Base-by-base conservation (phyloP, 2,888 invertebrate species). In the Orgyia antiqua region DNA sequence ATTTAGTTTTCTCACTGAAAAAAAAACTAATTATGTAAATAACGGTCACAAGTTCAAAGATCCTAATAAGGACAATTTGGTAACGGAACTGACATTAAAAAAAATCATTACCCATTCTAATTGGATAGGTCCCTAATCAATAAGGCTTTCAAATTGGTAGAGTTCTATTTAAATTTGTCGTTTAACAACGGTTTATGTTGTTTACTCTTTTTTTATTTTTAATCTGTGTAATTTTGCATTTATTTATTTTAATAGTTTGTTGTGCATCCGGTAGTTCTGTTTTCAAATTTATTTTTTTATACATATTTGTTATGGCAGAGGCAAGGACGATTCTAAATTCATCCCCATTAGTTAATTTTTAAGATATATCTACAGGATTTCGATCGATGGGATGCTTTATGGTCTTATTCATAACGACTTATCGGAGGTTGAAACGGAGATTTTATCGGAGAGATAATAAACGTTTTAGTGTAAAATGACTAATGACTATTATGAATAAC, bases 51-150 rank as follows among this genome's bases (percentile, higher is more conserved):
- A 25, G 26, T 36, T 25, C 23, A 38, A 46, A 36, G 13, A 25
- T 46, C 35, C 47, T 52, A 53, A 50, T 50, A 41, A 38, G 4
- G 52, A 48, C 33, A 6, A 52, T 52, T 52, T 48, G 37, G 24
- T 35, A 50, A 51, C 52, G 52, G 51, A 53, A 53, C 45, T 24
- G 33, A 13, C 27, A 40, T 39, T 37, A 8, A 29, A 24, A 15
- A 35, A 44, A 53, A 48, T 33, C 33, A 49, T 25, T 17, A 12
- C 5, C 4, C 2, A 0, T 6, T 1, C 31, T 15, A 41, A 31
- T 27, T 25, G 11, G 11, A 10, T 6, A 15, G 36, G 40, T 24
- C 33, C 21, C 9, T 25, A 8, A 11, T 11, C 13, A 4, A 25
- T 13, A 23, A 4, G 7, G 27, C 21, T 9, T 4, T 13, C n/a